Base-by-base conservation (phyloP, 1,140 invertebrate species). In the Andricus grossulariae region DNA sequence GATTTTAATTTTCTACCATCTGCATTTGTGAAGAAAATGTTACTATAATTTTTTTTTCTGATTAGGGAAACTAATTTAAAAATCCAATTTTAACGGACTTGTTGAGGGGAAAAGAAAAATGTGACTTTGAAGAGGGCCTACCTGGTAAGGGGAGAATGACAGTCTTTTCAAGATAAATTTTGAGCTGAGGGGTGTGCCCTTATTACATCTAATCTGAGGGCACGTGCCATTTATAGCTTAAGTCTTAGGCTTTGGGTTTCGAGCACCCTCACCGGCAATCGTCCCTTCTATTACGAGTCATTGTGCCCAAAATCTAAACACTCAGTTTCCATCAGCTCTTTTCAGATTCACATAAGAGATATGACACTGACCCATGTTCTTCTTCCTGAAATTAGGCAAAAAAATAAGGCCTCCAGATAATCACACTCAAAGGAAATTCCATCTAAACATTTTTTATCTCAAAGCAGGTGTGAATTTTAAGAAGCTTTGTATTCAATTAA, bases 121-220 rank as follows among this genome's bases (percentile, higher is more conserved):
- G 39, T 39, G 60, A 66, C 60, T 66, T 39, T 66, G 25, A 66
- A 66, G 25, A 66, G 32, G 25, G 39, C n/a, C 60, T 66, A 32
- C 16, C 39, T 66, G 39, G 60, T 15, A 11, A n/a, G n/a, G 54
- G 12, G 25, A 66, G 21, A 66, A 32, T 66, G 60, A 66, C 60
- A 66, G 60, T 39, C 60, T 66, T 39, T 66, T 66, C 25, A 66
- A 66, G 32, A 39, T 66, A 66, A 66, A 45, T 66, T 60, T 66
- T 8, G 21, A 15, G 8, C 21, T 32, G 39, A 39, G 8, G 39
- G 8, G 15, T 39, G 60, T 16, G 45, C 60, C 60, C 39, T 66
- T 66, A 32, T 16, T 16, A 39, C 21, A 39, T 66, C 25, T 66
- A 45, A 66, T 66, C 60, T 66, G 60, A 32, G 4, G 60, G 60